phyloP scores from a whole-genome alignment of 2,888 invertebrate genomes.

The Notodonta dromedarius region DNA sequence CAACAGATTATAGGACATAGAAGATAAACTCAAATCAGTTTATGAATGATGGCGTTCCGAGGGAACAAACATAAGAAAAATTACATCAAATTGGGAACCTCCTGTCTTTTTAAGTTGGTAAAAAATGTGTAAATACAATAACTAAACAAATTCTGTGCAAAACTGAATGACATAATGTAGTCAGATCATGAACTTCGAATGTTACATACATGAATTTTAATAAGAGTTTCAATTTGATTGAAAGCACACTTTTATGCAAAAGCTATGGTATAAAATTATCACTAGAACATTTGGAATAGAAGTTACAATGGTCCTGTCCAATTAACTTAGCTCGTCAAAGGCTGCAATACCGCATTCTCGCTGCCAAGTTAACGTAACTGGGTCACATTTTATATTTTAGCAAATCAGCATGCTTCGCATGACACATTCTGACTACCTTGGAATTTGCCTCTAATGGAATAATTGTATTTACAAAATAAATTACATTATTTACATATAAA shows the following conservation, averaged over 20 bases:
- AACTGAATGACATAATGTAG: too few species aligned
- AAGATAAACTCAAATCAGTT: too few species aligned
- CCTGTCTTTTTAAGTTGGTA: too few species aligned
- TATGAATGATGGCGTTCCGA: too few species aligned
- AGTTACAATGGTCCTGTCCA: not conserved
- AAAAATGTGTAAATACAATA: too few species aligned
- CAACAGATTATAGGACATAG: too few species aligned
- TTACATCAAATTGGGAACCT: too few species aligned
- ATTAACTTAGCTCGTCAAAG: too few species aligned
- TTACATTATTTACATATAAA: slow-evolving; percentile 77
- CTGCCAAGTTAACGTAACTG: not conserved
- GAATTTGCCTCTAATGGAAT: slow-evolving; percentile 47
- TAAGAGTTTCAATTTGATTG: not conserved
- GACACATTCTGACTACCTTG: slow-evolving; percentile 24
- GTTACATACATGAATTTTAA: not conserved
- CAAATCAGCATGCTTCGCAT: slow-evolving; percentile 28
- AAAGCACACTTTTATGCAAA: not conserved
- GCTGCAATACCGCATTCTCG: not conserved
- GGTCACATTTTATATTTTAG: not conserved
- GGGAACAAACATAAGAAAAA: too few species aligned
- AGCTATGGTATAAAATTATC: not conserved
- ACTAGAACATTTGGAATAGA: slow-evolving; percentile 6
- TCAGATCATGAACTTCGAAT: not conserved
- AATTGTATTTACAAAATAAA: slow-evolving; percentile 78
- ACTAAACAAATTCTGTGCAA: too few species aligned